Evolutionary conservation across 1,140 invertebrate genomes (phyloP).

Genomic region (Trichogramma pretiosum): DNA sequence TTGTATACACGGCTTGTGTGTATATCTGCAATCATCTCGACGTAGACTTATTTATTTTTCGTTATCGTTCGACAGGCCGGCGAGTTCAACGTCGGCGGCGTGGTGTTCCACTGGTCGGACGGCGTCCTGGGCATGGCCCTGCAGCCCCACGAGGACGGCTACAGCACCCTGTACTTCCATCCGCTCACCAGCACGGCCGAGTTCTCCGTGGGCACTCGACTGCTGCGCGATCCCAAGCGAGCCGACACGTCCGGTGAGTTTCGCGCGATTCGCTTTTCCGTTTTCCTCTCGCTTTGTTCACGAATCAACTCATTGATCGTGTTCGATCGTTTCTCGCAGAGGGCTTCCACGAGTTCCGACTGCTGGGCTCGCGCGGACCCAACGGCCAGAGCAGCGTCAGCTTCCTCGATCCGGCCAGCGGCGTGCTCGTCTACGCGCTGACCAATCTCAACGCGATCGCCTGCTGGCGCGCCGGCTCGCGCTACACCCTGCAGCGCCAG

Average conservation of each 20-base stretch:
- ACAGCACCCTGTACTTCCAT: slow-evolving; percentile 67
- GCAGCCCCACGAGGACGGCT: slow-evolving; percentile 53
- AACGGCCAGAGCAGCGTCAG: slow-evolving; percentile 66
- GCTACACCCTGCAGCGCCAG: slow-evolving; percentile 56
- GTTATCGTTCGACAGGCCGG: slow-evolving; percentile 43
- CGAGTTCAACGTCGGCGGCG: slow-evolving; percentile 61
- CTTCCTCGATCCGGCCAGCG: slow-evolving; percentile 60
- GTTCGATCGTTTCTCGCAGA: slow-evolving; percentile 21
- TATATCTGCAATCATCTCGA: neutral
- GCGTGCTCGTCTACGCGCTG: slow-evolving; percentile 66
- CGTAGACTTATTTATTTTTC: neutral
- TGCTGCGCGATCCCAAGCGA: slow-evolving; percentile 51
- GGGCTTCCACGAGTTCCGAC: slow-evolving; percentile 58
- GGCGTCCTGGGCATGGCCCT: slow-evolving; percentile 64
- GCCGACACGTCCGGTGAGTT: slow-evolving; percentile 37
- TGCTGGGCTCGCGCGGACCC: slow-evolving; percentile 57
- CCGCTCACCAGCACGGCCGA: slow-evolving; percentile 65
- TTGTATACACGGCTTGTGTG: too few relatives aligned
- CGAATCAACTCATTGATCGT: neutral
- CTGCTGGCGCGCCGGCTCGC: slow-evolving; percentile 64
- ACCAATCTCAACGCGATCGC: slow-evolving; percentile 67
- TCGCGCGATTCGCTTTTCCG: neutral
- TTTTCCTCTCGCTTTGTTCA: neutral
- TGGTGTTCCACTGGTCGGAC: slow-evolving; percentile 67
- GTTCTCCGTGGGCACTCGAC: slow-evolving; percentile 59